phyloP scores from a whole-genome alignment of 2,113 vertebrate genomes.

The Neolamprologus caudopunctatus region DNA sequence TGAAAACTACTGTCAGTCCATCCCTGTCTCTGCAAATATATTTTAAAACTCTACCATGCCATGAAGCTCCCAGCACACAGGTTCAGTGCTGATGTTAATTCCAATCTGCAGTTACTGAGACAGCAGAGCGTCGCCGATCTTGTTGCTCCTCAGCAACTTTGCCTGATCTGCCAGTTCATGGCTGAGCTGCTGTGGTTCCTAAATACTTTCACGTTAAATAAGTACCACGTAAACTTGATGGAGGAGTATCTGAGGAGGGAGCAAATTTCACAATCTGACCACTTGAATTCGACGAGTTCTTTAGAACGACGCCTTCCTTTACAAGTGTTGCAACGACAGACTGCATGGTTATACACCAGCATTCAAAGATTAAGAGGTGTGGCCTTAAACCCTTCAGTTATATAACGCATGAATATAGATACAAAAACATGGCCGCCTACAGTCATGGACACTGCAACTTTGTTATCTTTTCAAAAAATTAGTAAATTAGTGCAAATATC shows the following conservation, averaged over 20 bases:
- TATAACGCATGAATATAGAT: background rate
- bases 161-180: background rate
- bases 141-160: background rate
- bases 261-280: background rate
- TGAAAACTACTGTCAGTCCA: background rate
- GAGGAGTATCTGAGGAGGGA: background rate
- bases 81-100: background rate
- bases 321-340: background rate
- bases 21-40: background rate
- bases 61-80: background rate
- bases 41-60: background rate
- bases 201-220: background rate
- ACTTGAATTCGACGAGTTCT: background rate
- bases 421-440: background rate
- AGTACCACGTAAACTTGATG: background rate
- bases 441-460: background rate
- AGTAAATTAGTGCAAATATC: background rate
- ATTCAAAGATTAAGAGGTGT: background rate
- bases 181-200: background rate
- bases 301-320: background rate
- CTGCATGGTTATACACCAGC: background rate
- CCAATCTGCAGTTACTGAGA: background rate
- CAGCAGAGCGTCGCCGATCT: background rate
- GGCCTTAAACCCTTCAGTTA: background rate
- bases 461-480: background rate